Conservation (phyloP, 1,140 invertebrate species). For the Oryzaephilus surinamensis region DNA sequence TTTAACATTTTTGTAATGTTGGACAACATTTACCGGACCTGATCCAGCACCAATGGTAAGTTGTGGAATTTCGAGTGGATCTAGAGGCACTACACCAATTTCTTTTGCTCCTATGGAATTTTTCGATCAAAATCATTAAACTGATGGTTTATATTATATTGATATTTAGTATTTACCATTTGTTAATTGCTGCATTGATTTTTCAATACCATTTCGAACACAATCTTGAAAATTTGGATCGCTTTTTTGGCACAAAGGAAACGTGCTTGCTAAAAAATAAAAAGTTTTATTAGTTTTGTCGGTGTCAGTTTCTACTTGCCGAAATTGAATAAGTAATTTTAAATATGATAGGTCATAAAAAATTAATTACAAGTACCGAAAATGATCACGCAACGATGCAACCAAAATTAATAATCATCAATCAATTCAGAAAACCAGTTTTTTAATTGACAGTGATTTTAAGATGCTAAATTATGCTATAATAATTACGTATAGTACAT, state of each 20-base stretch:
- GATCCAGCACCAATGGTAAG: constrained; percentile 44
- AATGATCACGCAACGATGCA: background rate
- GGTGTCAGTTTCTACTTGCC: background rate
- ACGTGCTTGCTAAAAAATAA: constrained; percentile 15
- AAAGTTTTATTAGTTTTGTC: background rate
- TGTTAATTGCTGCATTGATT: constrained; percentile 15
- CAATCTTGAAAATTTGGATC: constrained; percentile 18
- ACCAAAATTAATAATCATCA: background rate
- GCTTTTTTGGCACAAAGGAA: constrained; percentile 15
- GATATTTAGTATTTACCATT: constrained; percentile 14
- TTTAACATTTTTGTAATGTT: constrained; percentile 47
- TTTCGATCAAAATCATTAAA: background rate
- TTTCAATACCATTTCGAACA: constrained; percentile 16
- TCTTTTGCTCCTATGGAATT: constrained; percentile 35
- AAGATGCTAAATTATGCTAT: too few species aligned
- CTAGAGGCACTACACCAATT: constrained; percentile 39
- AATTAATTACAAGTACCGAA: background rate
- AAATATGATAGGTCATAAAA: too few species aligned
- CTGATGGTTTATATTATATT: background rate
- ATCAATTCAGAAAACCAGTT: background rate
- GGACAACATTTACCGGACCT: constrained; percentile 45
- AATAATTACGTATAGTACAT: too few species aligned
- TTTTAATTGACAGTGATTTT: background rate
- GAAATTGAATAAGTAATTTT: background rate
- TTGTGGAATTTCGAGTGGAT: constrained; percentile 43